Evolutionary conservation across 2,797 vertebrate genomes (phyloP).

Genomic region (Labroides dimidiatus): DNA sequence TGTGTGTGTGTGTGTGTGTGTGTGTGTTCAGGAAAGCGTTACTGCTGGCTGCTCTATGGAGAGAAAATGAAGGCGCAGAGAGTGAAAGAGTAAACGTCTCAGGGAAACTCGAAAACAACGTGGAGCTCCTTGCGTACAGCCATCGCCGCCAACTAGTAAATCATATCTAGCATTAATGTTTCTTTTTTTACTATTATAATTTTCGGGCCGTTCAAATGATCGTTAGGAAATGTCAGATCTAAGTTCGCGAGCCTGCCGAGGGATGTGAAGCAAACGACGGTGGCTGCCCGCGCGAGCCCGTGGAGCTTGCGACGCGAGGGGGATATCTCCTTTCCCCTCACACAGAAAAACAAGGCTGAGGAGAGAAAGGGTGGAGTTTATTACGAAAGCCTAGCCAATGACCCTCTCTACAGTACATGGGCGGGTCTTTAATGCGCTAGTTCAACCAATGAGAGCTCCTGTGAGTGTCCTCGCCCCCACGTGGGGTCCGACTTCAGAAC

Average conservation of each 20-base stretch:
- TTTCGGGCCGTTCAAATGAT: slow-evolving; percentile 68
- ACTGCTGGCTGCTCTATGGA: slow-evolving; percentile 30
- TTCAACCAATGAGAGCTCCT: slow-evolving; percentile 58
- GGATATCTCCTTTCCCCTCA: slow-evolving; percentile 82
- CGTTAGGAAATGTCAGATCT: slow-evolving; percentile 72
- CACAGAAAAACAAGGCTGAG: slow-evolving; percentile 77
- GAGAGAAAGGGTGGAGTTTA: slow-evolving; percentile 11
- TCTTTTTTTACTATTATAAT: slow-evolving; percentile 54
- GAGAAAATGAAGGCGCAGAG: slow-evolving; percentile 35
- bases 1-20: slow-evolving; percentile 10
- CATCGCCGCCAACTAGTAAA: slow-evolving; percentile 65
- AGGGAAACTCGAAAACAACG: slow-evolving; percentile 28
- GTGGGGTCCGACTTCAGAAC: slow-evolving; percentile 74
- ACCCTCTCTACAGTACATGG: neutral
- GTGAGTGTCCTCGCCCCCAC: slow-evolving; percentile 70
- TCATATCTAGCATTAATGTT: slow-evolving; percentile 74
- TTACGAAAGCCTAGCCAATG: slow-evolving; percentile 67
- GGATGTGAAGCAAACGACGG: slow-evolving; percentile 67
- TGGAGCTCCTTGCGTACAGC: slow-evolving; percentile 23
- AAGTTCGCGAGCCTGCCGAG: slow-evolving; percentile 75
- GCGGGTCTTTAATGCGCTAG: slow-evolving; percentile 38
- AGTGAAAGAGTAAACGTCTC: slow-evolving; percentile 30
- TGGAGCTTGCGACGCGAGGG: slow-evolving; percentile 75
- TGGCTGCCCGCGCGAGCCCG: slow-evolving; percentile 67
- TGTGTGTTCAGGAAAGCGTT: slow-evolving; percentile 12